These are phyloP conservation scores for Nibea coibor DNA, from an alignment of 2,113 vertebrate genomes.

Conservation along the genomic window DNA sequence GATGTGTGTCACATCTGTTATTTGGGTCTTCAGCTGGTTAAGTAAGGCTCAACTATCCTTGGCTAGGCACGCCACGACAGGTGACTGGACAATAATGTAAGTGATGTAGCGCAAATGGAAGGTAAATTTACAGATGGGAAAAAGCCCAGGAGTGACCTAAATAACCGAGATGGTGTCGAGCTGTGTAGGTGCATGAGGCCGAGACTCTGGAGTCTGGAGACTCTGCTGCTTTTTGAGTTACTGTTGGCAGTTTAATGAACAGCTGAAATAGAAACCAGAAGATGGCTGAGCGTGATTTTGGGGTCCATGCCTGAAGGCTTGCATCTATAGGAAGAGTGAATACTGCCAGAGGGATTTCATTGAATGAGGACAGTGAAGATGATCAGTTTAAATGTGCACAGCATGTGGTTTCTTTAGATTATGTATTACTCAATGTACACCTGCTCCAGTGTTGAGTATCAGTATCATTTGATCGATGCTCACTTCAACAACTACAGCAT, in stretches of 20 bases:
- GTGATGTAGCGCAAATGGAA: conserved; percentile 70
- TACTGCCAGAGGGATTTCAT: conserved; percentile 39
- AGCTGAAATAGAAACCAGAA: conserved; percentile 80
- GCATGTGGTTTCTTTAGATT: conserved; percentile 15
- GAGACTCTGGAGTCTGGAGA: conserved; percentile 66
- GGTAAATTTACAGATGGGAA: conserved; percentile 57
- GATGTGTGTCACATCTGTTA: conserved; percentile 50
- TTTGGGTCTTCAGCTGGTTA: conserved; percentile 34
- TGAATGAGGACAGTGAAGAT: conserved; percentile 7
- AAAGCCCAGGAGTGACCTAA: conserved; percentile 67
- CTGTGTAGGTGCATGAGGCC: conserved; percentile 69
- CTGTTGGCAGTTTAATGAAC: conserved; percentile 79
- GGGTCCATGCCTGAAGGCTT: conserved; percentile 45
- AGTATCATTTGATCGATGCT: conserved; percentile 25
- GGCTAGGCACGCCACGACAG: conserved; percentile 40
- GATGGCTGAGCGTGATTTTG: conserved; percentile 67
- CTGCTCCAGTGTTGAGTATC: conserved; percentile 12
- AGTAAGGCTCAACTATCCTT: conserved; percentile 32
- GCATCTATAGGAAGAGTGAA: conserved; percentile 58
- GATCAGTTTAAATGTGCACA: conserved; percentile 18
- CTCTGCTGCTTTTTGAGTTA: conserved; percentile 72
- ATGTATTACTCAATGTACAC: conserved; percentile 11
- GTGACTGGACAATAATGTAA: conserved; percentile 59
- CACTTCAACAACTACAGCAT: conserved; percentile 19
- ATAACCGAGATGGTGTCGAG: conserved; percentile 65